A percentile compares a stretch with the other conserved stretches of the same genome.
phyloP scores from a whole-genome alignment of 2,113 vertebrate genomes.

The Sceloporus undulatus region DNA sequence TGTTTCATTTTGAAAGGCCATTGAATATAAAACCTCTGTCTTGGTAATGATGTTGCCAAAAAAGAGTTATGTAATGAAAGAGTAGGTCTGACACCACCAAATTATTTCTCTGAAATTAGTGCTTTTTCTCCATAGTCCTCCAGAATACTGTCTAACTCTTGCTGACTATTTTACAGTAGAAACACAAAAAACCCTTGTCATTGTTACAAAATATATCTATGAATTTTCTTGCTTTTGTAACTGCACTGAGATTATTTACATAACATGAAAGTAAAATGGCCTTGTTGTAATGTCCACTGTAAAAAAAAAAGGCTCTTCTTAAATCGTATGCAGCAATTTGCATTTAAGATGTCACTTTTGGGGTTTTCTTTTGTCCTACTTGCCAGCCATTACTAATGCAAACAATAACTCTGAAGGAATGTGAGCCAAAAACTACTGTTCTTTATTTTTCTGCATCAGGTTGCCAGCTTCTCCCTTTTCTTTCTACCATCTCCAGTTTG shows the following conservation, averaged over 20 bases:
- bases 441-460: neutral
- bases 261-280: neutral
- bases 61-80: neutral
- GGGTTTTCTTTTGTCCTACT: conserved; percentile 12
- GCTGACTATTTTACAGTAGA: neutral
- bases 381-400: fast-evolving
- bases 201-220: neutral
- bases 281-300: neutral
- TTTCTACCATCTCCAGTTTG: no score
- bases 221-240: neutral
- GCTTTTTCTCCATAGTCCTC: neutral
- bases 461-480: neutral
- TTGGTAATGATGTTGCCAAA: conserved; percentile 11
- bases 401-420: neutral
- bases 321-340: conserved; percentile 1
- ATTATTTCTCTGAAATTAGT: conserved; percentile 47
- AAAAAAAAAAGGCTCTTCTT: neutral
- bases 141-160: neutral
- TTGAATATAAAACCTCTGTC: neutral
- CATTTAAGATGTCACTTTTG: neutral
- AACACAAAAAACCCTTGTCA: neutral
- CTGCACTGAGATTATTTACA: neutral
- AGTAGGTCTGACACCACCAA: neutral
- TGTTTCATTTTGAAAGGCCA: neutral
- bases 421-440: neutral